Evolutionary conservation across 2,888 invertebrate species (phyloP).

Genomic region (Phortica okadai): DNA sequence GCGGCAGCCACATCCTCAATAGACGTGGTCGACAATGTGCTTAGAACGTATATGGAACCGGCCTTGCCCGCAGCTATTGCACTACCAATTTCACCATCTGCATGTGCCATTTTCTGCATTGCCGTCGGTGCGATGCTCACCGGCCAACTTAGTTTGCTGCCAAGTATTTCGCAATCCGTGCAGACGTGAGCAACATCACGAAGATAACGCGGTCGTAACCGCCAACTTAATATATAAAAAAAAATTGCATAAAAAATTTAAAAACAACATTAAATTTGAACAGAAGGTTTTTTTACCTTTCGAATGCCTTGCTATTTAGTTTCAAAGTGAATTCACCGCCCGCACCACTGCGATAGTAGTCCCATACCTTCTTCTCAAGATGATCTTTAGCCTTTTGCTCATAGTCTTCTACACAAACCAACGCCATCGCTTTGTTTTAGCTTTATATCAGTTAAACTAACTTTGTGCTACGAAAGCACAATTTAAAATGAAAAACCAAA

Average conservation of each 20-base stretch:
- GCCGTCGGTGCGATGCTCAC: conserved; percentile 92
- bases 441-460: no score
- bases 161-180: conserved; percentile 81
- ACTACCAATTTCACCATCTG: conserved; percentile 90
- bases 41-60: conserved; percentile 87
- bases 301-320: conserved; percentile 86
- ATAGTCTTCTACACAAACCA: conserved; percentile 85
- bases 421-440: conserved; percentile 58
- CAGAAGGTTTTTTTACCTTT: conserved; percentile 74
- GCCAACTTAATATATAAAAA: conserved; percentile 78
- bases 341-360: conserved; percentile 92
- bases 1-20: conserved; percentile 90
- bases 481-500: no score
- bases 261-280: not conserved
- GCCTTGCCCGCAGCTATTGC: conserved; percentile 88
- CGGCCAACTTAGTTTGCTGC: conserved; percentile 83
- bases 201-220: conserved; percentile 87
- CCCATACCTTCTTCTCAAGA: conserved; percentile 83
- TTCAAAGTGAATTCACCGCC: conserved; percentile 85
- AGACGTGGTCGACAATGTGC: conserved; percentile 90
- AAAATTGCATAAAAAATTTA: not conserved
- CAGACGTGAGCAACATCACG: conserved; percentile 84
- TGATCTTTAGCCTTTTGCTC: conserved; percentile 82
- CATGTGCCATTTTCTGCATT: conserved; percentile 94
- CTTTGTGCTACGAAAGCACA: no score